phyloP scores from a whole-genome alignment of 2,113 vertebrate species.

The Cryptomyrus ogoouensis region DNA sequence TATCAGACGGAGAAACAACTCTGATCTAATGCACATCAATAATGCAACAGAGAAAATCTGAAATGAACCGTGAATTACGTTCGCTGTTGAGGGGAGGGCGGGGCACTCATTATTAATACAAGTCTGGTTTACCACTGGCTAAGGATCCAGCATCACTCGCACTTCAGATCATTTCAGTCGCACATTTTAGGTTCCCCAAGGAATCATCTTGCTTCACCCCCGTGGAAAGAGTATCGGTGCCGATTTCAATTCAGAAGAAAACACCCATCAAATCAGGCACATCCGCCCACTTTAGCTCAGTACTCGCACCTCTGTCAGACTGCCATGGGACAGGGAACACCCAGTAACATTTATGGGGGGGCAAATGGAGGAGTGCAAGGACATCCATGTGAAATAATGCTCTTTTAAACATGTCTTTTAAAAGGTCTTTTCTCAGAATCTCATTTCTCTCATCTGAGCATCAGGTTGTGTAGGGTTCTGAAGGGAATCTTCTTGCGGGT shows the following conservation, averaged over 20 bases:
- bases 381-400: neutral
- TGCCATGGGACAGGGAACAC: neutral
- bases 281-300: neutral
- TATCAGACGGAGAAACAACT: neutral
- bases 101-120: neutral
- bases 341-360: neutral
- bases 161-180: neutral
- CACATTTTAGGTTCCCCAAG: neutral
- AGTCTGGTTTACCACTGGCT: neutral
- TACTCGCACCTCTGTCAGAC: neutral
- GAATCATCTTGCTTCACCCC: neutral
- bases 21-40: neutral
- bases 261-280: neutral
- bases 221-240: neutral
- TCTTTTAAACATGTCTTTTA: neutral
- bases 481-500: too few relatives aligned
- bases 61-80: neutral
- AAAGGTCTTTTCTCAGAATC: neutral
- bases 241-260: neutral
- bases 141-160: neutral
- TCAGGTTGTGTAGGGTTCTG: neutral
- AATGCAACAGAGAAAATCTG: neutral
- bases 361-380: neutral
- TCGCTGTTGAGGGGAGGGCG: neutral
- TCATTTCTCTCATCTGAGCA: neutral